phyloP scores from a whole-genome alignment of 2,113 vertebrate species.

The Pterocles gutturalis region DNA sequence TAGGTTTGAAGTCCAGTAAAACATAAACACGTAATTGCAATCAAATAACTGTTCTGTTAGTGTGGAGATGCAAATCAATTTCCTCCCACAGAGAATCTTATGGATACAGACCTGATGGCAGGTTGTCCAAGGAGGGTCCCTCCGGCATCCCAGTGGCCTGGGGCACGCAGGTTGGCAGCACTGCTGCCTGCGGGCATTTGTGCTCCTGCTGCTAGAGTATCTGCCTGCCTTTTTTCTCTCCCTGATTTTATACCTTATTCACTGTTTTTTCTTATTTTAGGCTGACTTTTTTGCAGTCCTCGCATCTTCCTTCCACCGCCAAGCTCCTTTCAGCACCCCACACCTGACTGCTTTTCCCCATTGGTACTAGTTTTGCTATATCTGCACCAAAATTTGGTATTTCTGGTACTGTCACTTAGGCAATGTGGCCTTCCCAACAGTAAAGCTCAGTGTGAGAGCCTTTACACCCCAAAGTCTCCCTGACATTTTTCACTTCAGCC shows the following conservation, averaged over 20 bases:
- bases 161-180: neutral
- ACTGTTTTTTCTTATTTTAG: neutral
- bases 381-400: neutral
- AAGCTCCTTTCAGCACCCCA: neutral
- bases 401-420: neutral
- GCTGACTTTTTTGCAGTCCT: neutral
- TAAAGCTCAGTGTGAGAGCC: neutral
- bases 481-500: neutral
- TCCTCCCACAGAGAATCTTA: neutral
- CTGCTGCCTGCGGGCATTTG: fast-evolving
- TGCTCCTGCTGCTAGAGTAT: neutral
- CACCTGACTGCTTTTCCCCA: neutral
- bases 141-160: no score
- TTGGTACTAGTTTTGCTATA: neutral
- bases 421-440: neutral
- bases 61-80: neutral
- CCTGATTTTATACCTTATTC: neutral
- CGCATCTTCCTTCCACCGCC: neutral
- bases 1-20: neutral
- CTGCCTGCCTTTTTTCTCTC: neutral
- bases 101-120: neutral
- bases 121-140: neutral
- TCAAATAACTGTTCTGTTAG: neutral
- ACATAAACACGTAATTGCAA: neutral
- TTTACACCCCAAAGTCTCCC: neutral